Percentiles rank a stretch among this genome's conserved stretches.
Evolutionary conservation across 1,140 invertebrate species (phyloP).

Genomic region (Leptinotarsa undecemlineata): DNA sequence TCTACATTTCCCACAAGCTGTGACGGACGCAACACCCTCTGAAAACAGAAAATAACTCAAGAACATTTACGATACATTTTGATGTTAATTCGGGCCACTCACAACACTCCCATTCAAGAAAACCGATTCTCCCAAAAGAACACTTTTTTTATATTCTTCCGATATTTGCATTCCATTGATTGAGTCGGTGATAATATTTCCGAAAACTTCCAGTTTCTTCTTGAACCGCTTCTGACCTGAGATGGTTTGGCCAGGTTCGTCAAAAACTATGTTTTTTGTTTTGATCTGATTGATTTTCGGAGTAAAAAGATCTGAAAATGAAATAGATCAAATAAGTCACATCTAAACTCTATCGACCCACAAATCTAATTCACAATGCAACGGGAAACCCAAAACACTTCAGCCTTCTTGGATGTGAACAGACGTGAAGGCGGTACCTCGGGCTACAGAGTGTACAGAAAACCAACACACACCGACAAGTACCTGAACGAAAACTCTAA

Average conservation of each 20-base stretch:
- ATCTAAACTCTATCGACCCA: no score
- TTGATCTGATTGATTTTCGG: slow-evolving; percentile 43
- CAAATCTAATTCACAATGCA: no score
- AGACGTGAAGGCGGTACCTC: no score
- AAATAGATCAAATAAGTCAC: not conserved
- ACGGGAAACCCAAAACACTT: no score
- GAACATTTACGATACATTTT: not conserved
- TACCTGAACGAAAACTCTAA: no score
- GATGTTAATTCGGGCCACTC: slow-evolving; percentile 17
- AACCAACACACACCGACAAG: no score
- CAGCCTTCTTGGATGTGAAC: no score
- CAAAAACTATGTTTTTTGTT: slow-evolving; percentile 45
- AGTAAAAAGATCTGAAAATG: slow-evolving; percentile 34
- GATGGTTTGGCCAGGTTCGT: slow-evolving; percentile 41
- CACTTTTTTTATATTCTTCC: slow-evolving; percentile 39
- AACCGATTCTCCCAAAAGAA: slow-evolving; percentile 30
- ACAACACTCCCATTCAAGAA: slow-evolving; percentile 40
- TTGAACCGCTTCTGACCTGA: slow-evolving; percentile 40
- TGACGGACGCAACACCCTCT: slow-evolving; percentile 36
- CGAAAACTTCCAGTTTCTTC: slow-evolving; percentile 38
- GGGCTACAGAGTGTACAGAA: no score
- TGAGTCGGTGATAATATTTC: slow-evolving; percentile 40
- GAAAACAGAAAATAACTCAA: slow-evolving; percentile 18
- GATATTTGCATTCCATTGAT: slow-evolving; percentile 44
- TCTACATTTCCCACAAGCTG: slow-evolving; percentile 36